phyloP scores from a whole-genome alignment of 2,797 vertebrate genomes.

The Pseudocheirus occidentalis region DNA sequence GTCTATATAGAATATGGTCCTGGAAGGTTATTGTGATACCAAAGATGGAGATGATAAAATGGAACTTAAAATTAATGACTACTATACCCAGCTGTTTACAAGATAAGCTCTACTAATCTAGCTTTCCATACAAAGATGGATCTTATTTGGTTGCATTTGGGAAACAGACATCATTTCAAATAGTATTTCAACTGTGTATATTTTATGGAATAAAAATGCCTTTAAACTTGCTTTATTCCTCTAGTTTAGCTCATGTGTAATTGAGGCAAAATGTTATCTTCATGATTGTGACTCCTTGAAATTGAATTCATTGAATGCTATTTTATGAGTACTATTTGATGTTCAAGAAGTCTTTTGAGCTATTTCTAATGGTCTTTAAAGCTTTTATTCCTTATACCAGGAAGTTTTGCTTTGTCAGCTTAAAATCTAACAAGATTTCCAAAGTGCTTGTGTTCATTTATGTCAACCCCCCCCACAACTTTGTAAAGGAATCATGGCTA shows the following conservation, averaged over 20 bases:
- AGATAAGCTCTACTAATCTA: conserved; percentile 46
- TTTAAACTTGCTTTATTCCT: conserved; percentile 21
- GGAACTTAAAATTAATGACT: conserved; percentile 37
- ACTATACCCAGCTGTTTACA: conserved; percentile 30
- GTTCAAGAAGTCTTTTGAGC: background rate
- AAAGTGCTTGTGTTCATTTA: background rate
- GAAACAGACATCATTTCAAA: background rate
- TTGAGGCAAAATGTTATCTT: conserved; percentile 20
- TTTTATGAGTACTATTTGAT: background rate
- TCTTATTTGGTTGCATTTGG: conserved; percentile 21
- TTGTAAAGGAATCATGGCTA: conserved; percentile 2
- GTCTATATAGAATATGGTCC: conserved; percentile 6
- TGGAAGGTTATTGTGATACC: background rate
- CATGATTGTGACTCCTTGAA: background rate
- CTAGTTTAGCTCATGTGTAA: background rate
- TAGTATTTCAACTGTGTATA: background rate
- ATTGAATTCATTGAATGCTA: conserved; percentile 5
- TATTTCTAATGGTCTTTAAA: background rate
- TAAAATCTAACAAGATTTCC: conserved; percentile 5
- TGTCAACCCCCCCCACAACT: background rate
- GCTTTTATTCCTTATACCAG: conserved; percentile 33
- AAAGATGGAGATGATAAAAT: conserved; percentile 30
- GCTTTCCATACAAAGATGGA: background rate
- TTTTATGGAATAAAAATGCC: background rate
- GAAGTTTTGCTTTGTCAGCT: conserved; percentile 11